Evolutionary conservation across 2,113 vertebrate genomes (phyloP).

Genomic region (Urocynchramus pylzowi): DNA sequence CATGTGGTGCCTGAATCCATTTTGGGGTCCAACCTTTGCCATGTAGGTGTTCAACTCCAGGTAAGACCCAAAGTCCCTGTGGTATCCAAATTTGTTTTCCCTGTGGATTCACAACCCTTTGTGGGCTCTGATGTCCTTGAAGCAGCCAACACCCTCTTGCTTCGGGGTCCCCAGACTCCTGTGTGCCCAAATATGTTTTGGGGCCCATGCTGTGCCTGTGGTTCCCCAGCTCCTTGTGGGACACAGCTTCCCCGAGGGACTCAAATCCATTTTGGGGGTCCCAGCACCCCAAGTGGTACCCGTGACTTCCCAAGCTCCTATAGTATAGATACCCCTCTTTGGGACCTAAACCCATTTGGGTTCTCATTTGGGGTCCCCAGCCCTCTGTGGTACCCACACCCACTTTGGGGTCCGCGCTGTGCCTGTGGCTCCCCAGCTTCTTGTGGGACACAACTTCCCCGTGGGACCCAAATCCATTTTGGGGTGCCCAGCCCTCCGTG

Average conservation of each 20-base stretch:
- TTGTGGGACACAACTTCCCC: background rate
- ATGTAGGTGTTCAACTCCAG: background rate
- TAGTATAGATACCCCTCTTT: background rate
- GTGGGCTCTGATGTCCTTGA: background rate
- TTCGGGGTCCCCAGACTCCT: accelerated
- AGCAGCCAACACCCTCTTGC: background rate
- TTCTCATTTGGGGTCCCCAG: background rate
- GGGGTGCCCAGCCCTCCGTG: background rate
- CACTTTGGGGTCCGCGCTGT: background rate
- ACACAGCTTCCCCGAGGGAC: background rate
- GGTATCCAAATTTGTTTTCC: background rate
- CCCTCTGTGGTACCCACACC: background rate
- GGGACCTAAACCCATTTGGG: background rate
- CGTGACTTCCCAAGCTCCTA: accelerated
- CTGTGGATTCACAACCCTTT: background rate
- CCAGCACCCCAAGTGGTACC: background rate
- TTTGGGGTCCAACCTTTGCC: background rate
- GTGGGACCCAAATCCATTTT: background rate
- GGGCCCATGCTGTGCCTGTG: too few relatives aligned
- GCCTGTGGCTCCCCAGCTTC: background rate
- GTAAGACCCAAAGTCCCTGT: background rate
- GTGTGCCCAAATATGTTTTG: background rate
- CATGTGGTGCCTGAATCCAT: background rate
- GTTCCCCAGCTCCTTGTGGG: background rate
- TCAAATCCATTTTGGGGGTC: background rate